Percentiles rank a stretch among this genome's conserved stretches.
phyloP scores from a whole-genome alignment of 1,140 invertebrate species.

The Halyomorpha halys region DNA sequence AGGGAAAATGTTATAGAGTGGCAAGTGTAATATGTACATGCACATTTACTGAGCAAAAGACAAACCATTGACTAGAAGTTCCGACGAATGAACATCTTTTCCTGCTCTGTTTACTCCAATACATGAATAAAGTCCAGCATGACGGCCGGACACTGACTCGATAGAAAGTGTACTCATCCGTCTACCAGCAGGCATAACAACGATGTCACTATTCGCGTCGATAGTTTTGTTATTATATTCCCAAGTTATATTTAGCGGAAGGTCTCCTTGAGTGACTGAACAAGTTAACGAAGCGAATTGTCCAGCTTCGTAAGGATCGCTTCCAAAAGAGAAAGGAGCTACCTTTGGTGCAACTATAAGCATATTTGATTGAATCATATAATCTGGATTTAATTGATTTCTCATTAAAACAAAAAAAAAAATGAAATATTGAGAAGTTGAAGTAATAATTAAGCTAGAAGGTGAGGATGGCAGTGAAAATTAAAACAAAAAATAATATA shows the following conservation, averaged over 20 bases:
- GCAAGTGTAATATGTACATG: slow-evolving; percentile 16
- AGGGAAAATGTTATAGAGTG: too few species aligned
- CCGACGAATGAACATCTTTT: slow-evolving; percentile 32
- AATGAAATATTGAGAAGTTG: too few species aligned
- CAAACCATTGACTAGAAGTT: slow-evolving; percentile 32
- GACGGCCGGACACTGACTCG: slow-evolving; percentile 40
- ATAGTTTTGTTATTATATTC: slow-evolving; percentile 43
- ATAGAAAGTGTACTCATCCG: slow-evolving; percentile 42
- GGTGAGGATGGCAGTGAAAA: too few species aligned
- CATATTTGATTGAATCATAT: slow-evolving; percentile 7
- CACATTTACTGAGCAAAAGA: slow-evolving; percentile 46
- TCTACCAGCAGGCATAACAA: slow-evolving; percentile 52
- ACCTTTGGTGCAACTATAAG: slow-evolving; percentile 49
- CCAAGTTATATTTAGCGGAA: slow-evolving; percentile 56
- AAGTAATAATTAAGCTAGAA: too few species aligned
- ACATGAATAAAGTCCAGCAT: slow-evolving; percentile 53
- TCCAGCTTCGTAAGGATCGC: slow-evolving; percentile 40
- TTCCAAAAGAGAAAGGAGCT: slow-evolving; percentile 49
- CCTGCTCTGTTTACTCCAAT: slow-evolving; percentile 58
- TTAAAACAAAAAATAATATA: too few species aligned
- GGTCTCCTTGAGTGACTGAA: slow-evolving; percentile 60
- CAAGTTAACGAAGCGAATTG: slow-evolving; percentile 47
- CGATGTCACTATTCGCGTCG: slow-evolving; percentile 41
- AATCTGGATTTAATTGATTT: too few species aligned
- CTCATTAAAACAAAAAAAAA: not conserved